Conservation (phyloP, 2,888 invertebrate genomes). For the Petrophora chlorosata region DNA sequence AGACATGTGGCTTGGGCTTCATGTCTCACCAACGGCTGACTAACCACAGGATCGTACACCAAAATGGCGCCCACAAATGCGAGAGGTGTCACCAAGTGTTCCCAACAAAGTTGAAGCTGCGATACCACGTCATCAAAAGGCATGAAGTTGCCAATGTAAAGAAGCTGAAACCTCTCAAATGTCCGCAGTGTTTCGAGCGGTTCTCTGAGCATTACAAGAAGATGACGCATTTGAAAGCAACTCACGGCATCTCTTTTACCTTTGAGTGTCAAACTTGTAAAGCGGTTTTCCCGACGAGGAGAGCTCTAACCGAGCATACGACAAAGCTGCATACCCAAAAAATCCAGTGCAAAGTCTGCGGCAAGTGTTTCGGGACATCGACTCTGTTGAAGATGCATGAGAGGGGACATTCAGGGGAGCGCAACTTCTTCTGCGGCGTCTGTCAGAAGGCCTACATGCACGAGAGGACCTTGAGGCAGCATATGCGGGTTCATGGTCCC, state of each 20-base stretch:
- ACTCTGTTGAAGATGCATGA: slow-evolving; percentile 70
- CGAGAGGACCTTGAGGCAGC: slow-evolving; percentile 68
- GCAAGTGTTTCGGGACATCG: slow-evolving; percentile 71
- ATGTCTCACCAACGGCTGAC: slow-evolving; percentile 72
- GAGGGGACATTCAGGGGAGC: slow-evolving; percentile 70
- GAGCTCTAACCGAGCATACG: slow-evolving; percentile 73
- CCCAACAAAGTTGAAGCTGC: slow-evolving; percentile 66
- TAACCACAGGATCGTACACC: slow-evolving; percentile 71
- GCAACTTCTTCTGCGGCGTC: slow-evolving; percentile 67
- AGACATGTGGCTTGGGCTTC: slow-evolving; percentile 74
- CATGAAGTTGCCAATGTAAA: slow-evolving; percentile 68
- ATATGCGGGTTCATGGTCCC: slow-evolving; percentile 70
- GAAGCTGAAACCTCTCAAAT: slow-evolving; percentile 69
- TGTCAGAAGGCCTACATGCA: slow-evolving; percentile 77
- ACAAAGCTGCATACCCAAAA: slow-evolving; percentile 71
- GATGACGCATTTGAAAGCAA: slow-evolving; percentile 73
- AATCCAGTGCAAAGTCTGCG: slow-evolving; percentile 71
- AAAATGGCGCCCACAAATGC: slow-evolving; percentile 69
- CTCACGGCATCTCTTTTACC: slow-evolving; percentile 68
- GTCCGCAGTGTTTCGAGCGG: slow-evolving; percentile 73
- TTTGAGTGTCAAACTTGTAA: slow-evolving; percentile 71
- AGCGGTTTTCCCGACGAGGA: slow-evolving; percentile 60
- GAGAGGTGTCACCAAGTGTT: slow-evolving; percentile 69
- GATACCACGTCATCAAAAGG: slow-evolving; percentile 70
- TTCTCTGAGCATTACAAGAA: slow-evolving; percentile 75